Evolutionary conservation across 1,140 invertebrate species (phyloP).

Genomic region (Marisa cornuarietis): DNA sequence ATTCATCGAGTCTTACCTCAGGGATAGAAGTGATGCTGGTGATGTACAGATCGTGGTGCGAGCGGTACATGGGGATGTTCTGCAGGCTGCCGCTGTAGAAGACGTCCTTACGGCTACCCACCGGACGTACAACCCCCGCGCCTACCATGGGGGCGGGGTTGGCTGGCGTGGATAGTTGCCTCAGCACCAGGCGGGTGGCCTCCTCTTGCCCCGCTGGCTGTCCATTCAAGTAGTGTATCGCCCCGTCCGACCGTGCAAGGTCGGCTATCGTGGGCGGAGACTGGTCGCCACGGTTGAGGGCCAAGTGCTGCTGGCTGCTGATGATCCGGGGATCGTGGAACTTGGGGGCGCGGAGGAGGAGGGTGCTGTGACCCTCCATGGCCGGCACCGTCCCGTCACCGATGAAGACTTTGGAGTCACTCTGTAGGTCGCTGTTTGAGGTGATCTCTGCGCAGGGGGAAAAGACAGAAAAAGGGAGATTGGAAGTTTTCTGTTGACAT

Average conservation of each 20-base stretch:
- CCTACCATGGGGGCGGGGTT: background rate
- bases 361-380: background rate
- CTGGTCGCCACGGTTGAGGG: too few relatives aligned
- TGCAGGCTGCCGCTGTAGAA: constrained; percentile 85
- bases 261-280: background rate
- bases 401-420: background rate
- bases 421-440: too few relatives aligned
- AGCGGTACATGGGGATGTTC: constrained; percentile 71
- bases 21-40: constrained; percentile 47
- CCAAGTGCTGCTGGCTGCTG: constrained; percentile 18
- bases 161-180: background rate
- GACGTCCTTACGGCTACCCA: constrained; percentile 86
- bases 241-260: constrained; percentile 40
- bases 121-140: background rate
- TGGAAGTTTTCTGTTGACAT: too few relatives aligned
- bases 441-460: too few relatives aligned
- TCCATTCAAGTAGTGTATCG: constrained; percentile 33
- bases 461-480: too few relatives aligned
- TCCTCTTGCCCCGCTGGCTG: background rate
- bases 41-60: constrained; percentile 48
- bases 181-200: background rate
- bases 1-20: background rate
- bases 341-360: background rate
- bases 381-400: too few relatives aligned
- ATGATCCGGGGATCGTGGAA: background rate